Base-by-base conservation (phyloP, 2,888 invertebrate species). In the Zhuqinia jingwanae region DNA sequence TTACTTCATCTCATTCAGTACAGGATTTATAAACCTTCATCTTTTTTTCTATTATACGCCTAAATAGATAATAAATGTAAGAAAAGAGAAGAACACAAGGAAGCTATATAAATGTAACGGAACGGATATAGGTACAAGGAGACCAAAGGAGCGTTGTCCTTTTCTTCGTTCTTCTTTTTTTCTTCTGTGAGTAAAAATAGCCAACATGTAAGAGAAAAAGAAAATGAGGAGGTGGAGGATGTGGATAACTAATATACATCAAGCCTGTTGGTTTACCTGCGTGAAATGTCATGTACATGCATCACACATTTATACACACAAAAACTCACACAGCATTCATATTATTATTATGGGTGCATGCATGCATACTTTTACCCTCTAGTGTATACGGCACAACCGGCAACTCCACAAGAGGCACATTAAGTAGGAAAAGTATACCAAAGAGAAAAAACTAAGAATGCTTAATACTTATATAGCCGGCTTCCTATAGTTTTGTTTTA, bases 131-230 rank as follows among this genome's bases (percentile, higher is more conserved):
- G 50, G 79, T 58, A 47, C 45, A 82, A 73, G 47, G 75, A 65
- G 77, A 60, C 50, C 65, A 53, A 85, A 80, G 75, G 86, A 86
- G 80, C 86, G 80, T 86, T 86, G 86, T 86, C 86, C 86, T 86
- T 86, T 86, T 75, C 53, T 30, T 27, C 17, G 27, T 42, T 36
- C 17, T 53, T 36, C 50, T 50, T 10, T 70, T 56, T 30, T 53
- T 17, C 30, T 77, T 58, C 25, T 58, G 25, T 22, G 81, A 50
- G 81, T 73, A 81, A 81, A 81, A 81, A 81, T 81, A 81, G 73
- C 50, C 65, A 20, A 58, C 17, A 22, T 77, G n/a, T 50, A 50
- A 13, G n/a, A 76, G 56, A 42, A n/a, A 36, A 58, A 76, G 22
- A 30, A 45, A 76, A 20, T 10, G 8, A 25, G 30, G n/a, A 36